phyloP scores from a whole-genome alignment of 2,888 invertebrate species.

The Cheilosia pagana region DNA sequence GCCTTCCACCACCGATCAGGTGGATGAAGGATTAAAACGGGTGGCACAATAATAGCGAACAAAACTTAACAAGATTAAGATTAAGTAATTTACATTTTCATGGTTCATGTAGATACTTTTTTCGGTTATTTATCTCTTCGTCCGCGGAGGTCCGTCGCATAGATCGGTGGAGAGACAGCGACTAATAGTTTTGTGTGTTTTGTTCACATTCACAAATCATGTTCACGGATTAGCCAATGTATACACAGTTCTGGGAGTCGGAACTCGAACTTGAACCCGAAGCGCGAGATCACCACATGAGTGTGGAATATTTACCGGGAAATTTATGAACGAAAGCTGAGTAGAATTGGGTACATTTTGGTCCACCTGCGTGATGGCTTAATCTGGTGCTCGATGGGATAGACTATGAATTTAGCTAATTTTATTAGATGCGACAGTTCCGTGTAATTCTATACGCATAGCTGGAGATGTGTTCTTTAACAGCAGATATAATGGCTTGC shows the following conservation, averaged over 20 bases:
- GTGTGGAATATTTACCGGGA: slow-evolving; percentile 27
- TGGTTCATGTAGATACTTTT: slow-evolving; percentile 36
- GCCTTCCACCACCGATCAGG: background rate
- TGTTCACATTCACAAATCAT: slow-evolving; percentile 16
- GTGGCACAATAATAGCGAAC: slow-evolving; percentile 38
- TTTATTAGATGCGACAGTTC: slow-evolving; percentile 28
- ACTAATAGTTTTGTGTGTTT: slow-evolving; percentile 32
- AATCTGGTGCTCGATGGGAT: slow-evolving; percentile 30
- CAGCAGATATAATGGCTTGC: slow-evolving; percentile 23
- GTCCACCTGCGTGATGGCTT: slow-evolving; percentile 27
- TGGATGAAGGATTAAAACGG: slow-evolving; percentile 40
- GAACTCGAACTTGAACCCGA: no score
- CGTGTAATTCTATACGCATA: slow-evolving; percentile 19
- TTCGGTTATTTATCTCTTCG: slow-evolving; percentile 32
- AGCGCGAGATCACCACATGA: background rate
- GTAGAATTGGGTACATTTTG: background rate
- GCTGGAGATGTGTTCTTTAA: background rate
- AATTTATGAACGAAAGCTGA: slow-evolving; percentile 42
- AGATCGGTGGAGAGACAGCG: slow-evolving; percentile 1
- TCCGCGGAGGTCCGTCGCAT: slow-evolving; percentile 23
- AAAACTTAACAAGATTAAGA: slow-evolving; percentile 44
- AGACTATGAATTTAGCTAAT: slow-evolving; percentile 46
- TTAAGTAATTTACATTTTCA: slow-evolving; percentile 42
- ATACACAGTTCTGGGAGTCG: background rate
- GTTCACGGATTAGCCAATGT: slow-evolving; percentile 27